phyloP scores from a whole-genome alignment of 2,797 vertebrate species.

The Sylvilagus floridanus region DNA sequence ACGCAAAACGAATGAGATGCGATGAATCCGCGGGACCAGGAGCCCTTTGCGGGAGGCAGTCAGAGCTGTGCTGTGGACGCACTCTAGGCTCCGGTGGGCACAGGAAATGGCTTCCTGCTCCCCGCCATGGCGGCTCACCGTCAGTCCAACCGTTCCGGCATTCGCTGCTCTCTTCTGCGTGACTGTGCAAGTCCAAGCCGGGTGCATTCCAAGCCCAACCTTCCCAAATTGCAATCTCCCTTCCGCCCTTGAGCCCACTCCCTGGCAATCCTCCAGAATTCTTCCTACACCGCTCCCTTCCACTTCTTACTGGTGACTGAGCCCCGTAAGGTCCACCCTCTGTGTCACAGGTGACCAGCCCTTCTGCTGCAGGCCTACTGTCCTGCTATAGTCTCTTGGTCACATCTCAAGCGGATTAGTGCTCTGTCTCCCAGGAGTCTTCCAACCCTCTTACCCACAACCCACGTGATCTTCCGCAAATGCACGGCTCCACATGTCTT shows the following conservation, averaged over 20 bases:
- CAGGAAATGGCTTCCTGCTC: background rate
- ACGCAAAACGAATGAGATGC: background rate
- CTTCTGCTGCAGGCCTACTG: background rate
- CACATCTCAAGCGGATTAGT: background rate
- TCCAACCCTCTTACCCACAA: background rate
- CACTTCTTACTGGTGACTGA: background rate
- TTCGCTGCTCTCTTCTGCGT: background rate
- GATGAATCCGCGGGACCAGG: background rate
- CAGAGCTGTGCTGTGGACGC: background rate
- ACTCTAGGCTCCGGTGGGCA: background rate
- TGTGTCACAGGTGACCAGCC: background rate
- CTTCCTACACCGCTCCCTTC: background rate
- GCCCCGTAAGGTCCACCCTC: background rate
- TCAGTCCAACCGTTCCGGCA: background rate
- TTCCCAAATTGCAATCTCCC: background rate
- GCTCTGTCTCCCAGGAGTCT: background rate
- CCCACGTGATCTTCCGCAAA: background rate
- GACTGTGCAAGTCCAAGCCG: background rate
- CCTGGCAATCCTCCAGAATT: background rate
- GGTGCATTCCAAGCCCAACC: background rate
- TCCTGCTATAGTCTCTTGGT: background rate
- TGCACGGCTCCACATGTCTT: background rate
- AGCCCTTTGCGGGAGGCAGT: background rate
- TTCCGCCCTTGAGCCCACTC: background rate
- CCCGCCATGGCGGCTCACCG: accelerated